These are phyloP conservation scores for Darevskia mixta DNA, from an alignment of 2,797 vertebrate species.

Conservation along the genomic window DNA sequence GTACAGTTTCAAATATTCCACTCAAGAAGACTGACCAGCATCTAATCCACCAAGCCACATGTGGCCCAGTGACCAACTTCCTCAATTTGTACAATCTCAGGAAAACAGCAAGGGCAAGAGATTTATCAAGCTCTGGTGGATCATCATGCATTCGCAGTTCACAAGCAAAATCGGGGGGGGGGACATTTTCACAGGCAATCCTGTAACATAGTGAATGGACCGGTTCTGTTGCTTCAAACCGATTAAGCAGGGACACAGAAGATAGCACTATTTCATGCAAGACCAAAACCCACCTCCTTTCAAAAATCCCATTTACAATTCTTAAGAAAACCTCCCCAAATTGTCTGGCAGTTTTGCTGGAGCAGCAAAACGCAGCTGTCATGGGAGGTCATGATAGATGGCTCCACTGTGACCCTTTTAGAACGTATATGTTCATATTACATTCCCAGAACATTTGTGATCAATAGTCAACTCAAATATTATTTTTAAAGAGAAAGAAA, in stretches of 20 bases:
- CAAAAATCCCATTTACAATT: constrained; percentile 41
- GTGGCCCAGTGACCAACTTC: neutral
- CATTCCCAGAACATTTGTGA: constrained; percentile 60
- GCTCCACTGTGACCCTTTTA: constrained; percentile 58
- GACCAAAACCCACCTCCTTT: neutral
- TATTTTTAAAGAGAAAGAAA: constrained; percentile 5
- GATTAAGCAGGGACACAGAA: neutral
- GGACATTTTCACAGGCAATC: neutral
- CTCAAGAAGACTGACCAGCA: neutral
- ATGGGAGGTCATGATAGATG: constrained; percentile 65
- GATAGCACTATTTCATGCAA: neutral
- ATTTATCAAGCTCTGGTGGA: neutral
- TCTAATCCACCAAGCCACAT: neutral
- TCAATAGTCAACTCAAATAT: constrained; percentile 61
- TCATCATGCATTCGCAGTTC: neutral
- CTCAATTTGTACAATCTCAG: neutral
- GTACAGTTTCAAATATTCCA: neutral
- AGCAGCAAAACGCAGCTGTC: constrained; percentile 50
- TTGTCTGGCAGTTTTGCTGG: constrained; percentile 58
- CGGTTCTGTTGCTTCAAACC: neutral
- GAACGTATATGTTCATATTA: constrained; percentile 31
- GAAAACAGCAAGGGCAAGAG: neutral
- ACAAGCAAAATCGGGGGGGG: neutral
- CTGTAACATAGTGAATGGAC: neutral
- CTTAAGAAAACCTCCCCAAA: constrained; percentile 1